These are phyloP conservation scores for Elgonia sp. DNA, from an alignment of 2,888 invertebrate genomes.

Conservation along the genomic window DNA sequence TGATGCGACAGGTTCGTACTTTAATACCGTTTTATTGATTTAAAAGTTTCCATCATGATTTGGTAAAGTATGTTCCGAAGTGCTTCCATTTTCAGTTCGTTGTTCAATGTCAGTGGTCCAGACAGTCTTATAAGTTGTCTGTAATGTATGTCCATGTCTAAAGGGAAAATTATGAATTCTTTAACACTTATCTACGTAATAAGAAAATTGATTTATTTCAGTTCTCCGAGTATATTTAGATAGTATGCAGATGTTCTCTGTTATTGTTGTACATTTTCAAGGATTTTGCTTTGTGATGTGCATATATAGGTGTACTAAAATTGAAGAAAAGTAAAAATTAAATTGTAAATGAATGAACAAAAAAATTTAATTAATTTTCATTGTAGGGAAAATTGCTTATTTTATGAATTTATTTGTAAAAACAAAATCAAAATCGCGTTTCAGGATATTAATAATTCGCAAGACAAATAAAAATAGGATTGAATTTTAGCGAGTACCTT, in stretches of 20 bases:
- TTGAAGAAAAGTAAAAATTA: too few species aligned
- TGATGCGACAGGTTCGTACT: conserved; percentile 24
- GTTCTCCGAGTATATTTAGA: conserved; percentile 9
- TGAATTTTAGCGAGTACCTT: too few species aligned
- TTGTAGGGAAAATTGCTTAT: too few species aligned
- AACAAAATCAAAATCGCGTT: too few species aligned
- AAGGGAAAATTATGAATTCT: conserved; percentile 47
- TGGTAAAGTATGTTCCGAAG: conserved; percentile 52
- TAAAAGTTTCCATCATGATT: conserved; percentile 63
- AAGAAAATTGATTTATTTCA: conserved; percentile 48
- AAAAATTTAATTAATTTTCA: too few species aligned
- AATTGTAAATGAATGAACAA: too few species aligned
- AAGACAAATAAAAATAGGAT: too few species aligned
- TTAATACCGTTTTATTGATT: conserved; percentile 60
- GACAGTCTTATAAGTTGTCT: conserved; percentile 47
- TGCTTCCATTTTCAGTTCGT: conserved; percentile 45
- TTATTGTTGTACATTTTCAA: neutral
- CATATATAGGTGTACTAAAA: too few species aligned
- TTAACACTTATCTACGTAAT: conserved; percentile 44
- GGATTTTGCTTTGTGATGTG: neutral
- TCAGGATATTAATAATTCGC: too few species aligned
- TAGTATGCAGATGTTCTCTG: neutral
- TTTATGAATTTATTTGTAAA: too few species aligned
- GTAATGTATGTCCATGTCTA: conserved; percentile 50
- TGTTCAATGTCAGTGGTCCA: conserved; percentile 50